These are phyloP conservation scores for Centropus bengalensis DNA, from an alignment of 2,113 vertebrate genomes.

Conservation along the genomic window DNA sequence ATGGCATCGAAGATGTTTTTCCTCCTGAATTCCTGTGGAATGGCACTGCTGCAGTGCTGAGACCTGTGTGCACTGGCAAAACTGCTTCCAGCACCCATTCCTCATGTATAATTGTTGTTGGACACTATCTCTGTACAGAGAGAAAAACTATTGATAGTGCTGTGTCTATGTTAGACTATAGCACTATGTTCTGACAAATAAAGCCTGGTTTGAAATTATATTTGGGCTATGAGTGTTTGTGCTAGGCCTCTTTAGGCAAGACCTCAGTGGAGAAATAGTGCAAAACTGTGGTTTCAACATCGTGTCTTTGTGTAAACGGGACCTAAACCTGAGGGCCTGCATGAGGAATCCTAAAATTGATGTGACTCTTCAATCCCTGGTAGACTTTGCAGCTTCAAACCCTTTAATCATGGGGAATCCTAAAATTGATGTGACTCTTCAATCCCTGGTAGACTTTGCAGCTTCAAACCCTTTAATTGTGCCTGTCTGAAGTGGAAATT, in stretches of 20 bases:
- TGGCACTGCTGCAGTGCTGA: background rate
- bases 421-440: background rate
- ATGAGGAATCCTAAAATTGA: background rate
- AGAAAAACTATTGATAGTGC: background rate
- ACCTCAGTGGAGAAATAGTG: background rate
- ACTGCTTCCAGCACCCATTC: background rate
- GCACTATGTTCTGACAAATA: background rate
- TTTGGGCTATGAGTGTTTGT: background rate
- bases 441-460: background rate
- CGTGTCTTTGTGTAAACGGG: background rate
- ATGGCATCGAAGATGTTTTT: background rate
- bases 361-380: background rate
- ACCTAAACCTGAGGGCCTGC: background rate
- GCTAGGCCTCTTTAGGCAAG: background rate
- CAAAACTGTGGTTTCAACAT: background rate
- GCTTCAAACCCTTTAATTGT: background rate
- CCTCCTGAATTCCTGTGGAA: background rate
- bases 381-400: background rate
- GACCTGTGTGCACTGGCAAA: background rate
- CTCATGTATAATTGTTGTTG: background rate
- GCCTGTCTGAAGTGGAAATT: background rate
- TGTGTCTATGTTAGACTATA: background rate
- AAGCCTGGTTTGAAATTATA: background rate
- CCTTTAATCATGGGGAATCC: background rate
- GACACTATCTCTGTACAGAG: background rate